Percentiles rank a stretch among this genome's conserved stretches.
These are phyloP conservation scores for Nyctibius bracteatus DNA, from an alignment of 2,113 vertebrate genomes.

Conservation along the genomic window DNA sequence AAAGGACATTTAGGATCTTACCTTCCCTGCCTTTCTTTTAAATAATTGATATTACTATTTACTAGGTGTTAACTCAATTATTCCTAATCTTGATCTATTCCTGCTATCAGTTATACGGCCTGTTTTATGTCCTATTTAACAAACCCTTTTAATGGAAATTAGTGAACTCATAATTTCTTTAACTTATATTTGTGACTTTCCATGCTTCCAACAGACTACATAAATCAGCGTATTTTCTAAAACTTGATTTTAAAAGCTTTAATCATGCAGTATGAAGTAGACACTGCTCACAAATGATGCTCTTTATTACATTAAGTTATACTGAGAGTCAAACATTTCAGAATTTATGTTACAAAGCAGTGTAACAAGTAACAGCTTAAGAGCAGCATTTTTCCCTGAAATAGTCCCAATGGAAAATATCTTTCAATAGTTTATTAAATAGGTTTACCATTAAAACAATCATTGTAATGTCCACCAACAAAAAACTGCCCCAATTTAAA, in stretches of 20 bases:
- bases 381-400: not conserved
- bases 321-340: not conserved
- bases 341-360: not conserved
- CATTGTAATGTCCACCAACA: not conserved
- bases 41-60: not conserved
- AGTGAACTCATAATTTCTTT: not conserved
- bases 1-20: not conserved
- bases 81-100: not conserved
- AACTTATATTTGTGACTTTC: not conserved
- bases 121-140: constrained; percentile 10
- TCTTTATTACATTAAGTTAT: not conserved
- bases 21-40: not conserved
- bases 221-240: not conserved
- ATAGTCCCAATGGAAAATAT: not conserved
- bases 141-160: not conserved
- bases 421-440: not conserved
- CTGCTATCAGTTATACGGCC: not conserved
- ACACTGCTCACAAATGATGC: not conserved
- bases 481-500: not conserved
- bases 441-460: not conserved
- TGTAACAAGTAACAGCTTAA: not conserved
- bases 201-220: not conserved
- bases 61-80: not conserved
- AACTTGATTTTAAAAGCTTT: not conserved
- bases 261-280: not conserved